Conservation (phyloP, 2,888 invertebrate species). For the Itoplectis maculator region DNA sequence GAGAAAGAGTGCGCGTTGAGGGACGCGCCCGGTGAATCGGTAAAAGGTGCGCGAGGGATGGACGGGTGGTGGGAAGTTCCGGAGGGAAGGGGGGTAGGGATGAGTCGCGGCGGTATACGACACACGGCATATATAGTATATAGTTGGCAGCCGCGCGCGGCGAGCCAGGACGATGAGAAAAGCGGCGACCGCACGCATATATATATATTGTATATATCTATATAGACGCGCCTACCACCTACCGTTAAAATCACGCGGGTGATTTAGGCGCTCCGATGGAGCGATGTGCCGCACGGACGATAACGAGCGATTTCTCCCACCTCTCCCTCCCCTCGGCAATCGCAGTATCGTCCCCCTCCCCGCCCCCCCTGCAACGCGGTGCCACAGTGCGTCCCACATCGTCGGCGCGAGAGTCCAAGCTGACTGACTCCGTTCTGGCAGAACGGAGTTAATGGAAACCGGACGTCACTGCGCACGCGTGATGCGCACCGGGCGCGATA, state of each 20-base stretch:
- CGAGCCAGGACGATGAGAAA: slow-evolving; percentile 51
- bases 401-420: slow-evolving; percentile 27
- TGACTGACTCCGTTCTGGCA: slow-evolving; percentile 65
- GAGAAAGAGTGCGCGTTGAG: slow-evolving; percentile 55
- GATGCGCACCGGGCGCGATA: too few relatives aligned
- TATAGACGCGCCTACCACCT: slow-evolving; percentile 38
- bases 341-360: neutral
- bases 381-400: slow-evolving; percentile 32
- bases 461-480: slow-evolving; percentile 65
- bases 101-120: slow-evolving; percentile 37
- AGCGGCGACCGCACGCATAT: slow-evolving; percentile 47
- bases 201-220: too few relatives aligned
- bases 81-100: slow-evolving; percentile 62
- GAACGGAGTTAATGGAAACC: slow-evolving; percentile 67
- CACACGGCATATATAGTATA: too few relatives aligned
- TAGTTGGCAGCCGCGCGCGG: slow-evolving; percentile 46
- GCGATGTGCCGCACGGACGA: slow-evolving; percentile 63
- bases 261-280: slow-evolving; percentile 67
- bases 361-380: slow-evolving; percentile 16
- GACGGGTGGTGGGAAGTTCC: slow-evolving; percentile 72
- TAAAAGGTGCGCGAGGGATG: slow-evolving; percentile 60
- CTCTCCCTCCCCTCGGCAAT: slow-evolving; percentile 1
- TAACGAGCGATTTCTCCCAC: slow-evolving; percentile 63
- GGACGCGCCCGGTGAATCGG: slow-evolving; percentile 51
- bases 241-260: slow-evolving; percentile 67